These are phyloP conservation scores for Myotis lucifugus DNA, from an alignment of 2,113 vertebrate species.

Conservation along the genomic window DNA sequence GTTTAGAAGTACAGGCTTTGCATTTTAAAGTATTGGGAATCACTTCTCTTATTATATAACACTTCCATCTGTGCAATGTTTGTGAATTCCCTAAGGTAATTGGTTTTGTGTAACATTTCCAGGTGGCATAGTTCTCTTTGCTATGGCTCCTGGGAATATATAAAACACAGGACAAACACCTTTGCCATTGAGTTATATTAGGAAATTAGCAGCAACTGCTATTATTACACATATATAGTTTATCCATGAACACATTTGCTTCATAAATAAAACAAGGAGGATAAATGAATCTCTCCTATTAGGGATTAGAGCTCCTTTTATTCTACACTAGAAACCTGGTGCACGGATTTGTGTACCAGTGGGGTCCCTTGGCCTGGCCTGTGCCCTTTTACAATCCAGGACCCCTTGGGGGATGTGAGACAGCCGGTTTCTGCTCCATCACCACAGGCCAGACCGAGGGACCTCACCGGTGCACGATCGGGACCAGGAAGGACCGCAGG, in stretches of 20 bases:
- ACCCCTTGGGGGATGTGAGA: no score
- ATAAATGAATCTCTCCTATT: background rate
- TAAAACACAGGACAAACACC: conserved; percentile 15
- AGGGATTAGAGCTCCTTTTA: background rate
- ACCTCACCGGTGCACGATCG: no score
- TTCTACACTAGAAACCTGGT: background rate
- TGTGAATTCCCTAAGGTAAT: conserved; percentile 22
- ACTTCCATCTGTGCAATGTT: conserved; percentile 39
- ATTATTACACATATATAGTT: background rate
- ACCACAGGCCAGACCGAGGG: no score
- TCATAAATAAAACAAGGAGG: conserved; percentile 8
- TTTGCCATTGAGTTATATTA: conserved; percentile 15
- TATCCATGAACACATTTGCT: background rate
- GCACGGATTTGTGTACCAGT: no score
- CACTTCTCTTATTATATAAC: background rate
- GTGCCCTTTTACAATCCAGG: no score
- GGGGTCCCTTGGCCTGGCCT: no score
- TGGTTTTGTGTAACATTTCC: conserved; percentile 30
- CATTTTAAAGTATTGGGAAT: background rate
- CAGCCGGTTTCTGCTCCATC: no score
- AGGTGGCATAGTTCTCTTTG: background rate
- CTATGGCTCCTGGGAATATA: conserved; percentile 28
- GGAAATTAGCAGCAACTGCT: background rate
- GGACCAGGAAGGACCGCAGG: no score
- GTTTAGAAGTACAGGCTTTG: background rate